Evolutionary conservation across 2,113 vertebrate genomes (phyloP), one percentile per base, ranked within the genome.

Genomic region (Callospermophilus lateralis): DNA sequence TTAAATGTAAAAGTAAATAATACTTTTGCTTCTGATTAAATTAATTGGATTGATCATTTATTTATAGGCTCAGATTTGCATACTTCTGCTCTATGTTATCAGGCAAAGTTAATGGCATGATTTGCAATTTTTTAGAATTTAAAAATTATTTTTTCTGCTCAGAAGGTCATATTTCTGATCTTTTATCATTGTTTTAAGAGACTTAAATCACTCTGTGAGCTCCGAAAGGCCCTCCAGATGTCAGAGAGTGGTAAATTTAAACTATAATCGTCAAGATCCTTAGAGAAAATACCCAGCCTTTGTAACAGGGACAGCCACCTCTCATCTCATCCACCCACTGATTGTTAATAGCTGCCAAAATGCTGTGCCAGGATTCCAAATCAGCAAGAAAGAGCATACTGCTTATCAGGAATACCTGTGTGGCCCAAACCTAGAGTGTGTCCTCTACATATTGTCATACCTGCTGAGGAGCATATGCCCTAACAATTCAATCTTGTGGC

Each of bases 1-100:
- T 72, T 78, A 39, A 93, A 67, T 80, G 58, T 80, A 84, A 94
- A 39, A 92, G 84, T 78, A 79, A 95, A 85, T 2, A 88, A 73
- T 17, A 63, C 19, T 37, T 78, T 28, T 76, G 12, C 17, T 68
- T 93, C 72, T 45, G 53, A 92, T 92, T 90, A 95, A 72, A 73
- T 76, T 67, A 63, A 73, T 45, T 72, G 51, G 30, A 32, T 48
- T 65, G 39, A 37, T 45, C 65, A 51, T 19, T 39, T 77, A 39
- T 67, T 61, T 80, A 61, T 9, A 61, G 45, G 3, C 5, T 32
- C 26, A 78, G 67, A 86, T 30, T 37, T 70, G 67, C 6, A 58
- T 1, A 45, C 26, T 84, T 80, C 30, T 93, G 6, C 78, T 83
- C 86, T 90, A 84, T 84, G 93, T 70, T 73, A 42, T 77, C 34